Conservation (phyloP, 2,797 vertebrate species). For the Neolamprologus multifasciatus region DNA sequence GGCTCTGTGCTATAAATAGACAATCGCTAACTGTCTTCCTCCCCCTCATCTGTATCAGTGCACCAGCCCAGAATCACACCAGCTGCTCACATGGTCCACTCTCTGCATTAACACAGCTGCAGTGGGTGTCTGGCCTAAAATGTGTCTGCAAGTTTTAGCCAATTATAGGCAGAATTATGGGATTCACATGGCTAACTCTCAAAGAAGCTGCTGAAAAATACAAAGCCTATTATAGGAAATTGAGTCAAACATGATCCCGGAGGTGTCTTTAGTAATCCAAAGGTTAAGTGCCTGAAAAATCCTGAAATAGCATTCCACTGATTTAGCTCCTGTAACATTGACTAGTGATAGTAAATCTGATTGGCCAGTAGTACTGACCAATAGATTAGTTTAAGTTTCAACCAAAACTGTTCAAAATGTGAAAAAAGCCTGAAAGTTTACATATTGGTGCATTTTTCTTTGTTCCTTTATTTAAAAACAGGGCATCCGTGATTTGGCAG, state of each 20-base stretch:
- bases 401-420: background rate
- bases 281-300: background rate
- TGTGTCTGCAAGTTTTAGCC: background rate
- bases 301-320: background rate
- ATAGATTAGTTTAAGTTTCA: background rate
- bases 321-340: background rate
- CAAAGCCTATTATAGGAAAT: background rate
- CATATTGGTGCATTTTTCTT: background rate
- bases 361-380: background rate
- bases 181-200: background rate
- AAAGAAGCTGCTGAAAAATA: background rate
- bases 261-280: background rate
- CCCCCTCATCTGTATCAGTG: slow-evolving; percentile 36
- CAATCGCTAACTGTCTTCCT: slow-evolving; percentile 14
- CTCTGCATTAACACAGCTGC: background rate
- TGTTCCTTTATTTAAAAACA: background rate
- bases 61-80: slow-evolving; percentile 16
- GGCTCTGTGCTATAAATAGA: slow-evolving; percentile 49
- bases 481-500: background rate
- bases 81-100: background rate
- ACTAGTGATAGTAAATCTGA: background rate
- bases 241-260: background rate
- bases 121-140: background rate
- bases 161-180: background rate
- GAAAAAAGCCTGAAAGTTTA: background rate